These are phyloP conservation scores for Bombus difficillimus DNA, from an alignment of 1,140 invertebrate species.

Conservation along the genomic window DNA sequence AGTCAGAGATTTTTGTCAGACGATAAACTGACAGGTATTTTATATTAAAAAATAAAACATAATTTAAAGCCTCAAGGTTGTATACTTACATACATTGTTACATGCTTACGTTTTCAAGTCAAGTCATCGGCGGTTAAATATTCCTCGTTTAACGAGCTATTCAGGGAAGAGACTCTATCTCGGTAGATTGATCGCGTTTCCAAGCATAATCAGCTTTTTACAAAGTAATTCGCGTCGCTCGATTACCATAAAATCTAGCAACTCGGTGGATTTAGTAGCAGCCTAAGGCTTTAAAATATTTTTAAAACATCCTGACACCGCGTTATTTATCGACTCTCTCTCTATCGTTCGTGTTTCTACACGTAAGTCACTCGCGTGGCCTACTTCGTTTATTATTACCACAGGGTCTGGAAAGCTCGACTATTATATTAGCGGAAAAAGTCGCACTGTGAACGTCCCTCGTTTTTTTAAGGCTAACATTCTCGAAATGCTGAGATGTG, in stretches of 20 bases:
- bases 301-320: slow-evolving; percentile 41
- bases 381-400: slow-evolving; percentile 29
- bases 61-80: no score
- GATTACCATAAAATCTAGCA: slow-evolving; percentile 27
- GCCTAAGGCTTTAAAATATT: slow-evolving; percentile 17
- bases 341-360: neutral
- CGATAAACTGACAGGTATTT: no score
- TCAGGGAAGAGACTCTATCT: slow-evolving; percentile 3
- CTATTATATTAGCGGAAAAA: neutral
- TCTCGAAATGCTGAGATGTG: neutral
- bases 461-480: no score
- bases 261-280: neutral
- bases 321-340: slow-evolving; percentile 23
- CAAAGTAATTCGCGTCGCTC: slow-evolving; percentile 15
- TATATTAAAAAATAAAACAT: no score
- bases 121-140: slow-evolving; percentile 3
- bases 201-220: slow-evolving; percentile 27
- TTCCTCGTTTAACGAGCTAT: slow-evolving; percentile 8
- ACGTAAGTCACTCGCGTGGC: slow-evolving; percentile 15
- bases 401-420: neutral
- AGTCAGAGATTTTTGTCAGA: no score
- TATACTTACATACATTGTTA: neutral
- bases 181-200: neutral
- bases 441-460: neutral
- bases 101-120: neutral